Conservation (phyloP, 30 jellyfish, hydroid and myxozoan species). For the Aurelia aurita complex sp. Pacific region DNA sequence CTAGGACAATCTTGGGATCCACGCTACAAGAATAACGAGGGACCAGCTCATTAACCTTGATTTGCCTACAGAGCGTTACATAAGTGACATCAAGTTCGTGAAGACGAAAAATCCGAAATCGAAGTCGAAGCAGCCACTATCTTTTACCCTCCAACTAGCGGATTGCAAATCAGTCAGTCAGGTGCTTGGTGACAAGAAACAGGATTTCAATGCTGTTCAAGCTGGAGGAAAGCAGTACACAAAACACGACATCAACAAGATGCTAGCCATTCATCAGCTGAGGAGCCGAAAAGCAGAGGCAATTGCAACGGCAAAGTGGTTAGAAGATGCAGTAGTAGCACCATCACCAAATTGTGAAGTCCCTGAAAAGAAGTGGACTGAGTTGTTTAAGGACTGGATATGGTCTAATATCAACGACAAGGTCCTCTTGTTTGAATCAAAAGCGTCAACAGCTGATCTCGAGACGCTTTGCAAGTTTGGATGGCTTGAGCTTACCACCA, state of each 20-base stretch:
- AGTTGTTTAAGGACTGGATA: slow-evolving; percentile 1
- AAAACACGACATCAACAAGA: not conserved
- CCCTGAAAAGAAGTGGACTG: not conserved
- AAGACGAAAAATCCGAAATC: not conserved
- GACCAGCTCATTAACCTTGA: no score
- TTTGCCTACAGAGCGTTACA: not conserved
- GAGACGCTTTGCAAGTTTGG: not conserved
- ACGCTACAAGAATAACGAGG: no score
- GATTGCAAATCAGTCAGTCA: not conserved
- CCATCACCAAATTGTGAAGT: not conserved
- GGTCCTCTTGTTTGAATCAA: slow-evolving; percentile 1
- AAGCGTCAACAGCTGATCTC: not conserved
- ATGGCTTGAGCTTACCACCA: not conserved
- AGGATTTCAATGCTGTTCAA: not conserved
- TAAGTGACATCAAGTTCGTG: not conserved
- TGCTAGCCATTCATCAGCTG: not conserved
- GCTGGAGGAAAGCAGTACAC: not conserved
- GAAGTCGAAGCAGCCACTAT: not conserved
- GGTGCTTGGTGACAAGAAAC: not conserved
- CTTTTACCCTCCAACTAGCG: not conserved
- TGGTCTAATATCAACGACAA: not conserved
- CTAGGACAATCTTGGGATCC: no score
- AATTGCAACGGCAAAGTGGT: slow-evolving; percentile 1
- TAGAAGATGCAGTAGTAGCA: not conserved
- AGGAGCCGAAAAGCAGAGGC: not conserved